A percentile compares a stretch with the other conserved stretches of the same genome.
Conservation (phyloP, 2,888 invertebrate genomes). For the Byasa hedistus region DNA sequence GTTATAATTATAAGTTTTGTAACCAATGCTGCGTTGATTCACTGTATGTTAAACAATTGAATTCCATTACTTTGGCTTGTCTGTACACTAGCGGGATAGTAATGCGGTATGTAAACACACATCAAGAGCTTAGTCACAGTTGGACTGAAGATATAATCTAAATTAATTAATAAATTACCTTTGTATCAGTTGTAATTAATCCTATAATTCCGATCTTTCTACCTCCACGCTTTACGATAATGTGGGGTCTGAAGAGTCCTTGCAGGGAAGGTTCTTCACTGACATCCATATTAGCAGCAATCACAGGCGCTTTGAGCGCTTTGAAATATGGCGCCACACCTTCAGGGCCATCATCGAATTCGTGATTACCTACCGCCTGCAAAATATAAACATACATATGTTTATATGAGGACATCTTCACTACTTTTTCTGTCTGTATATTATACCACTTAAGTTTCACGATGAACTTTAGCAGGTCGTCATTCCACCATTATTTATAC, state of each 20-base stretch:
- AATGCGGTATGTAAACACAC: constrained; percentile 7
- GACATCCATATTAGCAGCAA: constrained; percentile 87
- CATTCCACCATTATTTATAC: too few species aligned
- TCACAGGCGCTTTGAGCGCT: constrained; percentile 82
- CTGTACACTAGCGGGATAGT: constrained; percentile 3
- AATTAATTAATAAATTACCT: constrained; percentile 57
- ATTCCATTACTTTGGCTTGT: constrained; percentile 3
- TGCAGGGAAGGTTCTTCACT: constrained; percentile 82
- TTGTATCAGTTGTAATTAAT: constrained; percentile 84
- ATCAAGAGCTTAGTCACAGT: neutral
- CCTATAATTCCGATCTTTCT: constrained; percentile 89
- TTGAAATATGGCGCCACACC: constrained; percentile 86
- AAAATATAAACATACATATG: constrained; percentile 14
- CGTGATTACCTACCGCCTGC: constrained; percentile 91
- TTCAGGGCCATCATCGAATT: constrained; percentile 87
- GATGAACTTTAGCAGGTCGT: too few species aligned
- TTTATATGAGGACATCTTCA: neutral
- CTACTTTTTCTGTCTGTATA: too few species aligned
- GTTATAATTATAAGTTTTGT: neutral
- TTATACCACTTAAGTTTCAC: too few species aligned
- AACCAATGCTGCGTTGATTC: neutral
- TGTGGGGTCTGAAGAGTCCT: constrained; percentile 81
- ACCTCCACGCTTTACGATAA: constrained; percentile 81
- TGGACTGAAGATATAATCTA: neutral
- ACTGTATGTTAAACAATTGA: neutral